Percentiles rank a stretch among this genome's conserved stretches.
Conservation (phyloP, 2,888 invertebrate genomes). For the Nycteola revayana region DNA sequence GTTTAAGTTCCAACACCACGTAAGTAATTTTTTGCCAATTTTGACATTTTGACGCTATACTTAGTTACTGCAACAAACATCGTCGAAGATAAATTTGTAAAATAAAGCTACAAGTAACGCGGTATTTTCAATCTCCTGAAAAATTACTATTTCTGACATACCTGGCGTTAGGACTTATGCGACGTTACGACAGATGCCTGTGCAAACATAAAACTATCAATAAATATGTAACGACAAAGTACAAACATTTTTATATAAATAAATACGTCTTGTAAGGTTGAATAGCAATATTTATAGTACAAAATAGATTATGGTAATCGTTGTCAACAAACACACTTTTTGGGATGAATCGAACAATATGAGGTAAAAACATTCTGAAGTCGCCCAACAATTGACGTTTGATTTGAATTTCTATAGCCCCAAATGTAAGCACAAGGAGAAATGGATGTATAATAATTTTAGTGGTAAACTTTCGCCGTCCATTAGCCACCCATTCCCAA, state of each 20-base stretch:
- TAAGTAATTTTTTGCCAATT: no score
- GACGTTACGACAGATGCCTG: no score
- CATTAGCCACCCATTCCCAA: conserved; percentile 33
- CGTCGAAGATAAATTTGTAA: no score
- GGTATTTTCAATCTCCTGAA: no score
- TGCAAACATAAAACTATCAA: no score
- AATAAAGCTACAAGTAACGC: no score
- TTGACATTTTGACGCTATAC: no score
- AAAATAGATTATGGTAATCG: conserved; percentile 29
- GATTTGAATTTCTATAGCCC: conserved; percentile 35
- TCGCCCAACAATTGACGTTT: conserved; percentile 14
- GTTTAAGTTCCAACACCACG: no score
- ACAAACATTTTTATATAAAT: conserved; percentile 7
- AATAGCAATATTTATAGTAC: conserved; percentile 11
- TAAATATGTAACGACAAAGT: no score
- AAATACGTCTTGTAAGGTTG: conserved; percentile 21
- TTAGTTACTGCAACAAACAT: no score
- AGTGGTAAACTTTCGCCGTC: conserved; percentile 36
- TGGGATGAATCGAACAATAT: conserved; percentile 12
- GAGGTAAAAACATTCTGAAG: conserved; percentile 19
- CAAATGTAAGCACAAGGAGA: conserved; percentile 17
- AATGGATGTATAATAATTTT: conserved; percentile 19
- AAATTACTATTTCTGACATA: no score
- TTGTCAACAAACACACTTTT: conserved; percentile 14
- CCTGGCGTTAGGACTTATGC: no score